Conservation (phyloP, 2,888 invertebrate genomes). For the Apodemia zela region DNA sequence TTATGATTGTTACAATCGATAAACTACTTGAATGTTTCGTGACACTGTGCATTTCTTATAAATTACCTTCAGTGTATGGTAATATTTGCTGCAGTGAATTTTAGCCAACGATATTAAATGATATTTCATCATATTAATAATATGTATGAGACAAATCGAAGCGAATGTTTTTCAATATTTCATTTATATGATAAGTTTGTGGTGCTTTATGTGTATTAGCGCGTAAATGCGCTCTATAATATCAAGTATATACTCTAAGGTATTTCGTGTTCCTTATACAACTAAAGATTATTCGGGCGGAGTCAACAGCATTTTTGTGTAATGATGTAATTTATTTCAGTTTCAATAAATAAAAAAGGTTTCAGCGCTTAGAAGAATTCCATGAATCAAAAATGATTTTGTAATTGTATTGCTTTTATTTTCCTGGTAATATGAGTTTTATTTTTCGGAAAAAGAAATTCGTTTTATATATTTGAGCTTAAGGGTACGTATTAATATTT, state of each 20-base stretch:
- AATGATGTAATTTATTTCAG: slow-evolving; percentile 6
- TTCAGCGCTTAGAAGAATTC: slow-evolving; percentile 1
- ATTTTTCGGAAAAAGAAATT: neutral
- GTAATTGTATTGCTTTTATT: slow-evolving; percentile 4
- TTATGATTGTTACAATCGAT: no score
- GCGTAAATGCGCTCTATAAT: neutral
- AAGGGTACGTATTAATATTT: neutral
- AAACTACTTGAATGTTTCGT: no score
- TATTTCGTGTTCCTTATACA: slow-evolving; percentile 3
- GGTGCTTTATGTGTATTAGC: no score
- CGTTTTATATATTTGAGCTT: neutral
- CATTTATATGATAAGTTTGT: no score
- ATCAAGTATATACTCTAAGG: slow-evolving; percentile 1
- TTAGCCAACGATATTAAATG: no score
- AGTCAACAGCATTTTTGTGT: neutral
- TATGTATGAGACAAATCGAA: no score
- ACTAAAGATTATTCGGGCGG: slow-evolving; percentile 1
- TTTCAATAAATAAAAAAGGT: slow-evolving; percentile 6
- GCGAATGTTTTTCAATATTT: no score
- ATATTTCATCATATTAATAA: no score
- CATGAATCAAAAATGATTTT: slow-evolving; percentile 4
- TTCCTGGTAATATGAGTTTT: neutral
- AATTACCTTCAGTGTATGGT: no score
- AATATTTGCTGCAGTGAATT: no score
- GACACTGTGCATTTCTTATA: no score